Conservation (phyloP, 2,113 vertebrate genomes). For the Boleophthalmus pectinirostris region DNA sequence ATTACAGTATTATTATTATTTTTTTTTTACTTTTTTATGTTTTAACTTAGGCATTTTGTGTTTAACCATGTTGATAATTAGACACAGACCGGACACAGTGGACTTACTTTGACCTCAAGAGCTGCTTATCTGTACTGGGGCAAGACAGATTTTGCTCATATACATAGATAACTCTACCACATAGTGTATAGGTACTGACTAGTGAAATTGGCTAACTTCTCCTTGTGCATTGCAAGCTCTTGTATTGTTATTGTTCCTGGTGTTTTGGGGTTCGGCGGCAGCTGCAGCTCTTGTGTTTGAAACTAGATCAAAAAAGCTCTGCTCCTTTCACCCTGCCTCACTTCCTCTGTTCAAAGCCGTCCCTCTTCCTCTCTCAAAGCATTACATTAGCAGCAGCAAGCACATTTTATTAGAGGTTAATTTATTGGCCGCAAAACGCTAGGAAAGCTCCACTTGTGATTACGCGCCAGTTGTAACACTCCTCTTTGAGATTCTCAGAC, state of each 20-base stretch:
- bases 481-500: not conserved
- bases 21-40: too few relatives aligned
- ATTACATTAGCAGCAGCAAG: not conserved
- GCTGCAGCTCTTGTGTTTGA: slow-evolving; percentile 34
- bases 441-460: slow-evolving; percentile 2
- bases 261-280: slow-evolving; percentile 6
- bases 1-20: too few relatives aligned
- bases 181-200: not conserved
- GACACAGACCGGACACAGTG: too few relatives aligned
- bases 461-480: slow-evolving; percentile 1
- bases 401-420: slow-evolving; percentile 10
- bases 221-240: not conserved
- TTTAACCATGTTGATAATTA: too few relatives aligned
- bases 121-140: too few relatives aligned
- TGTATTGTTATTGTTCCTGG: slow-evolving; percentile 4
- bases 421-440: slow-evolving; percentile 7
- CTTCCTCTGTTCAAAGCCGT: slow-evolving; percentile 26
- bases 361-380: slow-evolving; percentile 15
- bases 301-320: slow-evolving; percentile 29
- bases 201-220: not conserved
- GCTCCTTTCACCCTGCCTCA: slow-evolving; percentile 20
- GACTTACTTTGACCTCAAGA: too few relatives aligned
- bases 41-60: too few relatives aligned
- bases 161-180: not conserved
- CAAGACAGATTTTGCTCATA: too few relatives aligned